phyloP scores from a whole-genome alignment of 2,113 vertebrate genomes.

The Nothoprocta pentlandii region DNA sequence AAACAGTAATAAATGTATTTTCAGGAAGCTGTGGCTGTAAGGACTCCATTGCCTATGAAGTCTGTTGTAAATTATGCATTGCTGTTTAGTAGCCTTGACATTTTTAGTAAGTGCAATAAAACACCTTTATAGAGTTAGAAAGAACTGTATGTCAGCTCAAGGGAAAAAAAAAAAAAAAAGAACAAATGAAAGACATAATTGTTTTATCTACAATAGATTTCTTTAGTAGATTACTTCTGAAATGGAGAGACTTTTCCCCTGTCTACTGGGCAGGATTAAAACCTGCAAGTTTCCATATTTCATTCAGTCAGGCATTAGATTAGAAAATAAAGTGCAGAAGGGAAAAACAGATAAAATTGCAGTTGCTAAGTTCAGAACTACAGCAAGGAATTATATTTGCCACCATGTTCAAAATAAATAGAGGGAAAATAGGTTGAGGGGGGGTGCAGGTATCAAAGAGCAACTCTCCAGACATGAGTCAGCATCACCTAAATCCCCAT shows the following conservation, averaged over 20 bases:
- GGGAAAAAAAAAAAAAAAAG: slow-evolving; percentile 15
- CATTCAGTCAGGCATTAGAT: slow-evolving; percentile 26
- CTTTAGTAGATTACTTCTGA: slow-evolving; percentile 57
- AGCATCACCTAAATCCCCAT: not conserved
- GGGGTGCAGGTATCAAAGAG: not conserved
- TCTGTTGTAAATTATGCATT: slow-evolving; percentile 72
- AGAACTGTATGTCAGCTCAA: slow-evolving; percentile 59
- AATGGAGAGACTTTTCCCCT: slow-evolving; percentile 15
- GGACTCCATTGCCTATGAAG: slow-evolving; percentile 53
- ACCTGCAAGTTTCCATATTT: slow-evolving; percentile 42
- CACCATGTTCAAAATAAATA: not conserved
- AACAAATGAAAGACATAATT: slow-evolving; percentile 68
- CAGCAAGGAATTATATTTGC: not conserved
- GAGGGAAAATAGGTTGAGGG: not conserved
- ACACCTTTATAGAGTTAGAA: slow-evolving; percentile 70
- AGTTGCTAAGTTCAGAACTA: not conserved
- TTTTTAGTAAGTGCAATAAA: slow-evolving; percentile 72
- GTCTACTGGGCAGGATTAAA: slow-evolving; percentile 37
- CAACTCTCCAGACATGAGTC: not conserved
- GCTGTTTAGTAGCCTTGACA: slow-evolving; percentile 72
- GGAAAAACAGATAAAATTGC: slow-evolving; percentile 22
- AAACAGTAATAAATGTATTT: slow-evolving; percentile 66
- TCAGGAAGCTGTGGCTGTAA: slow-evolving; percentile 64
- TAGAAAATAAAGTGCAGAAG: slow-evolving; percentile 41
- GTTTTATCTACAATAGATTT: slow-evolving; percentile 69